These are phyloP conservation scores for Acropternis orthonyx DNA, from an alignment of 2,797 vertebrate genomes.

Conservation along the genomic window DNA sequence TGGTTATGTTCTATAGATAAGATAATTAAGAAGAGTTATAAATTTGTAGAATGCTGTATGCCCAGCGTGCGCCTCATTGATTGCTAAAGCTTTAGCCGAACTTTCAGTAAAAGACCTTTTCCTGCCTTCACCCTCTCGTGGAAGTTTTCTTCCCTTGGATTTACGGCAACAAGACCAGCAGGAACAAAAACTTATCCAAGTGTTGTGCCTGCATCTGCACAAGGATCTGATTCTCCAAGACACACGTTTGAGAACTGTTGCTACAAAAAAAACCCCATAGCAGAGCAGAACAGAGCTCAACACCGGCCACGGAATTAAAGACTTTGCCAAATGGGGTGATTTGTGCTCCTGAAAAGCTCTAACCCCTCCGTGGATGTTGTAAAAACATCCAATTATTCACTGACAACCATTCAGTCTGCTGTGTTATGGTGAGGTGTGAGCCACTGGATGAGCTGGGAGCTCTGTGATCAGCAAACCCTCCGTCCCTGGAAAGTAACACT, in stretches of 20 bases:
- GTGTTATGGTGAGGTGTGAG: not conserved
- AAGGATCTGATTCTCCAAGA: not conserved
- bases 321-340: not conserved
- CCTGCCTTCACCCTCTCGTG: too few species aligned
- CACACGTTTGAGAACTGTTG: accelerated
- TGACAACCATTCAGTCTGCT: not conserved
- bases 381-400: not conserved
- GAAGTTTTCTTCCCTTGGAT: too few species aligned
- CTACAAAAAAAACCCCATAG: not conserved
- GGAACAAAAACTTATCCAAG: not conserved
- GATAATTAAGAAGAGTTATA: too few species aligned
- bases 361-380: accelerated
- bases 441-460: not conserved
- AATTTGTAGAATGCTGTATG: too few species aligned
- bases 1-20: too few species aligned
- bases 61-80: too few species aligned
- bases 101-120: too few species aligned
- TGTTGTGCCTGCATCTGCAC: not conserved
- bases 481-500: not conserved
- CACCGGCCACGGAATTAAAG: not conserved
- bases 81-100: too few species aligned
- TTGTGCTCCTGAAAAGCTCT: not conserved
- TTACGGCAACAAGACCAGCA: too few species aligned
- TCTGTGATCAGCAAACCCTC: not conserved
- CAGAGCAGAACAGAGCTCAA: not conserved